These are phyloP conservation scores for Boloria euphrosyne DNA, from an alignment of 2,888 invertebrate species.

Conservation along the genomic window DNA sequence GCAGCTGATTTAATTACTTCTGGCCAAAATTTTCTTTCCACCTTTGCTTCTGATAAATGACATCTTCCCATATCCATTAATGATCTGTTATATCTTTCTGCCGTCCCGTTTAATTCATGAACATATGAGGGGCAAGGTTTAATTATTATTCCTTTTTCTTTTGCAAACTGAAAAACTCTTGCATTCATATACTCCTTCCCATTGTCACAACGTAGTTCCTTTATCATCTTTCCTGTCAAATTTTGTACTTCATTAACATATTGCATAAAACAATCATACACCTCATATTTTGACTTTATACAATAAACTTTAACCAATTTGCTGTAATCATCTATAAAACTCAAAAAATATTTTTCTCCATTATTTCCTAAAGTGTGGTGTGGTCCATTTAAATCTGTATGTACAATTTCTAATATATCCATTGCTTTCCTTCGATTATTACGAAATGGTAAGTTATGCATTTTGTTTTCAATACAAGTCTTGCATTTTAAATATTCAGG, in stretches of 20 bases:
- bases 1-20: slow-evolving; percentile 36
- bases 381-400: no score
- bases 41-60: slow-evolving; percentile 34
- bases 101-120: slow-evolving; percentile 25
- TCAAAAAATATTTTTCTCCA: no score
- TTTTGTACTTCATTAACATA: slow-evolving; percentile 41
- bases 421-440: slow-evolving; percentile 37
- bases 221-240: slow-evolving; percentile 38
- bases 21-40: slow-evolving; percentile 35
- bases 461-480: slow-evolving; percentile 39
- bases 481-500: slow-evolving; percentile 33
- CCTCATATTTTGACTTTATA: no score
- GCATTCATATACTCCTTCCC: slow-evolving; percentile 29
- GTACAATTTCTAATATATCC: slow-evolving; percentile 34
- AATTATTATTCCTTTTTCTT: slow-evolving; percentile 25
- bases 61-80: slow-evolving; percentile 38
- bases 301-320: no score
- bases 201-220: slow-evolving; percentile 33
- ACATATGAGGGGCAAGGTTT: slow-evolving; percentile 26
- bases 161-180: slow-evolving; percentile 29
- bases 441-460: slow-evolving; percentile 40
- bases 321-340: no score
- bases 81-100: slow-evolving; percentile 34
- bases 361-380: no score
- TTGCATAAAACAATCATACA: slow-evolving; percentile 32